Percentiles rank a stretch among this genome's conserved stretches.
Evolutionary conservation across 2,113 vertebrate genomes (phyloP).

Genomic region (Tapirus terrestris): DNA sequence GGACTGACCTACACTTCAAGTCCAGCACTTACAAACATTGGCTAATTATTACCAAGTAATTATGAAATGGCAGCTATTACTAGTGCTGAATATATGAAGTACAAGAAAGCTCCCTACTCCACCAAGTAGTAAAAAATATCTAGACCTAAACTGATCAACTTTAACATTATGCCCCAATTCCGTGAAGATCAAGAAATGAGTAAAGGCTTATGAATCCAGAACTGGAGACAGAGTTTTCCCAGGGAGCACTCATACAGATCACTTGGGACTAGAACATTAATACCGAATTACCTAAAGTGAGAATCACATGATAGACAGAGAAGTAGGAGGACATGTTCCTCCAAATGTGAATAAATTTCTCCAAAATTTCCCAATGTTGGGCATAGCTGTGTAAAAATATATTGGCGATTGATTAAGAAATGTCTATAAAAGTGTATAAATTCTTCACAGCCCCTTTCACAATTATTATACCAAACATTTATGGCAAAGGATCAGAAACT

Average conservation of each 20-base stretch:
- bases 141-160: not conserved
- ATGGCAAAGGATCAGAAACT: not conserved
- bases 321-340: not conserved
- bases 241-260: not conserved
- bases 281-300: not conserved
- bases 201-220: not conserved
- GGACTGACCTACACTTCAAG: not conserved
- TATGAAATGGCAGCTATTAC: not conserved
- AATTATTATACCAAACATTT: slow-evolving; percentile 2
- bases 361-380: not conserved
- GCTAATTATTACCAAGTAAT: not conserved
- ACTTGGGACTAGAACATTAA: not conserved
- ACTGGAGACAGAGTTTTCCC: not conserved
- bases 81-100: not conserved
- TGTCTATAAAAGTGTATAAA: not conserved
- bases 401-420: not conserved
- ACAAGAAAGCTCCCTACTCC: not conserved
- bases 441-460: not conserved
- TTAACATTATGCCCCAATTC: not conserved
- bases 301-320: not conserved
- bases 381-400: not conserved
- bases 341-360: not conserved
- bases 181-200: not conserved
- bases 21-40: not conserved
- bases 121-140: not conserved